phyloP scores from a whole-genome alignment of 2,888 invertebrate species.

The Toxonevra muliebris region DNA sequence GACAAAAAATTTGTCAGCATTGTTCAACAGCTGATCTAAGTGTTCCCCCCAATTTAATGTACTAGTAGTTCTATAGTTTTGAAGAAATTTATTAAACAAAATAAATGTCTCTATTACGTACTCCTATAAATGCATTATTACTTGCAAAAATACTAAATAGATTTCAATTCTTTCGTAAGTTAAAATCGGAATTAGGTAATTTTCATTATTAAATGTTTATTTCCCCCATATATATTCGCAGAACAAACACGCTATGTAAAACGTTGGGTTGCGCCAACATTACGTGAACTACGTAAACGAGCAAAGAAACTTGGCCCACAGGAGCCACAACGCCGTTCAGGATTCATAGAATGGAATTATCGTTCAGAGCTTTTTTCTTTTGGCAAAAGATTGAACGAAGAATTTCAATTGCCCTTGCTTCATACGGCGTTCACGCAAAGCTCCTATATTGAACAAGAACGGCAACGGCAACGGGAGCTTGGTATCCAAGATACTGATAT shows the following conservation, averaged over 20 bases:
- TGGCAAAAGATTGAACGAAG: conserved; percentile 83
- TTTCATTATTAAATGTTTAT: background rate
- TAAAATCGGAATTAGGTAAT: background rate
- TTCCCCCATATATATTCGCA: background rate
- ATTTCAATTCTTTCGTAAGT: conserved; percentile 19
- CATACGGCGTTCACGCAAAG: conserved; percentile 81
- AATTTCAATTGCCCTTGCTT: conserved; percentile 76
- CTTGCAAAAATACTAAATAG: conserved; percentile 6
- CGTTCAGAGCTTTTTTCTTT: conserved; percentile 89
- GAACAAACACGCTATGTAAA: conserved; percentile 45
- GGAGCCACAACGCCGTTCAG: conserved; percentile 68
- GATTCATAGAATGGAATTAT: conserved; percentile 87
- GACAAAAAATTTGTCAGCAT: too few species aligned
- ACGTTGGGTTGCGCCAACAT: conserved; percentile 77
- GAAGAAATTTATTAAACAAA: background rate
- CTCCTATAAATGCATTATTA: conserved; percentile 14
- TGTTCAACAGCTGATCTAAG: too few species aligned
- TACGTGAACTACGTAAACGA: conserved; percentile 71
- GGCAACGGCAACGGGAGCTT: conserved; percentile 73
- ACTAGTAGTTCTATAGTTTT: too few species aligned
- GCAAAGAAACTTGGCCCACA: conserved; percentile 71
- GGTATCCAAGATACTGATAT: conserved; percentile 72
- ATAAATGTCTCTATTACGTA: conserved; percentile 31
- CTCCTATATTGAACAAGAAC: conserved; percentile 79
- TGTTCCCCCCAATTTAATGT: too few species aligned